phyloP scores from a whole-genome alignment of 2,888 invertebrate genomes.

The Aphidius colemani region DNA sequence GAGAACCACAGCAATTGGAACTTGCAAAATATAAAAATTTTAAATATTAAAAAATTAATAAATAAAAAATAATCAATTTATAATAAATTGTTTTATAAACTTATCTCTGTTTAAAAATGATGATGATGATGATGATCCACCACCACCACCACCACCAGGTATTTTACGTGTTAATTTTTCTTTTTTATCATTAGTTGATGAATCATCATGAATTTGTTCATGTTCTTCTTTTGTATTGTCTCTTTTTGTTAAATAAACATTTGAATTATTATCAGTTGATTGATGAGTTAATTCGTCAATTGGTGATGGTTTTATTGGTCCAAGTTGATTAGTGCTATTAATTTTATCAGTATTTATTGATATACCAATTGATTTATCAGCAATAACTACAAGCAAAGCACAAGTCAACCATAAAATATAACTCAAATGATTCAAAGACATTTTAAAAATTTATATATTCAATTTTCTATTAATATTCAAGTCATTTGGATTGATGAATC shows the following conservation, averaged over 20 bases:
- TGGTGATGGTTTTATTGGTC: slow-evolving; percentile 32
- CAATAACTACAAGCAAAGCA: slow-evolving; percentile 20
- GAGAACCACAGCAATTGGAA: slow-evolving; percentile 44
- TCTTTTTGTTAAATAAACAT: slow-evolving; percentile 25
- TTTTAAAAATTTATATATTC: too few relatives aligned
- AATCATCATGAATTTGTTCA: slow-evolving; percentile 27
- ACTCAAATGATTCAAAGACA: slow-evolving; percentile 14
- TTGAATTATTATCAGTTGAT: slow-evolving; percentile 15
- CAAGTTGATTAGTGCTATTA: slow-evolving; percentile 20
- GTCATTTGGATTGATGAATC: slow-evolving; percentile 32
- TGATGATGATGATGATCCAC: neutral
- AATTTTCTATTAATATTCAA: slow-evolving; percentile 23
- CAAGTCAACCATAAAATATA: slow-evolving; percentile 20
- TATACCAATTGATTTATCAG: slow-evolving; percentile 25
- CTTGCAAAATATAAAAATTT: slow-evolving; percentile 35
- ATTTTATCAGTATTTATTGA: slow-evolving; percentile 30
- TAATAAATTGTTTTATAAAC: slow-evolving; percentile 16
- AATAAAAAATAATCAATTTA: slow-evolving; percentile 21
- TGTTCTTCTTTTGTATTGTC: slow-evolving; percentile 18
- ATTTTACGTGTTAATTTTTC: slow-evolving; percentile 42
- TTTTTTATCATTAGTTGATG: slow-evolving; percentile 10
- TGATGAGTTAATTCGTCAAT: slow-evolving; percentile 24
- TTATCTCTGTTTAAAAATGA: too few relatives aligned
- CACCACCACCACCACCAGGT: slow-evolving; percentile 1
- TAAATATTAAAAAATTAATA: slow-evolving; percentile 24